Base-by-base conservation (phyloP, 1,140 invertebrate species). In the Triops longicaudatus region DNA sequence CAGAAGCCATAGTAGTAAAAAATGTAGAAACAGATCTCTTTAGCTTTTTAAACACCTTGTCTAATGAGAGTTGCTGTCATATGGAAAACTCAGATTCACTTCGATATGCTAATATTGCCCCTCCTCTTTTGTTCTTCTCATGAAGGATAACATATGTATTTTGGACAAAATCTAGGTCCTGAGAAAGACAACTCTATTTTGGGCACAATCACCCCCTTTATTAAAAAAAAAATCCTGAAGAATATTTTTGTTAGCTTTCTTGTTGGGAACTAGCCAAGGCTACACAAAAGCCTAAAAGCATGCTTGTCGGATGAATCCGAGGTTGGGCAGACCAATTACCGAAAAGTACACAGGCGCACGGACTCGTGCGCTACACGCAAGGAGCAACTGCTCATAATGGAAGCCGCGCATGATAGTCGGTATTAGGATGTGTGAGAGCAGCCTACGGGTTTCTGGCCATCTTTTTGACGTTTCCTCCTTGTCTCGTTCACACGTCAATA, bases 341-440 rank as follows among this genome's bases (percentile, higher is more conserved):
- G 17, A 63, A 63, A 63, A 63, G 50, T 63, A 63, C 22, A 63
- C 50, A 63, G 50, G 50, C 50, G 22, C 22, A 14, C 14, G 50
- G 50, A 63, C 50, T 63, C 50, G 50, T 63, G 50, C 50, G 50
- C 50, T n/a, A 1, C 50, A 63, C 50, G n/a, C 50, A 63, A 22
- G 50, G 14, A 63, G 4, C 0, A 63, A 22, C 22, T 63, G 22
- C 17, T 6, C 50, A 63, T 63, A 63, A 22, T 22, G 14, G 50
- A 63, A 63, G 50, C 50, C n/a, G 44, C 44, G 44, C 44, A 63
- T 63, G 50, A 63, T 63, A 63, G 50, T 22, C 50, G 50, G 14
- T 63, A 63, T 63, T 63, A n/a, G 50, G 14, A 63, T 17, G 50
- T 63, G 50, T 63, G 50, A 63, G 50, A 63, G 50, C 50, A 14